A percentile compares a stretch with the other conserved stretches of the same genome.
phyloP scores from a whole-genome alignment of 1,140 invertebrate species.

The Coenobita brevimanus region DNA sequence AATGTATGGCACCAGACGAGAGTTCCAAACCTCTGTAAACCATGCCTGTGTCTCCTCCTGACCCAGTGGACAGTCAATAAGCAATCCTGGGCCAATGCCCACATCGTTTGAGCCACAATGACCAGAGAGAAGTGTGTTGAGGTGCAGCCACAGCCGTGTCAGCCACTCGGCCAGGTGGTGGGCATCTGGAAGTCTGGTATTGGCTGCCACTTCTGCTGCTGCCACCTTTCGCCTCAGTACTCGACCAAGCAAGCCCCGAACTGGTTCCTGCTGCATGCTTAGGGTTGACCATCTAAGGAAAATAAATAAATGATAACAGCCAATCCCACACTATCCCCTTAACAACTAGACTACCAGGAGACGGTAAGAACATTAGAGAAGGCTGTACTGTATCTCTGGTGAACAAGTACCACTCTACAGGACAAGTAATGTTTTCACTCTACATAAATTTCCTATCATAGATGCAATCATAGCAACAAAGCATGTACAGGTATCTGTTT shows the following conservation, averaged over 20 bases:
- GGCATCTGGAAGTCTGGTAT: slow-evolving; percentile 52
- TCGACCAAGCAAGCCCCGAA: slow-evolving; percentile 37
- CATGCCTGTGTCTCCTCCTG: slow-evolving; percentile 56
- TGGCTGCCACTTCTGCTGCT: slow-evolving; percentile 48
- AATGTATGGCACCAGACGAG: slow-evolving; percentile 32
- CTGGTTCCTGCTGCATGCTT: slow-evolving; percentile 51
- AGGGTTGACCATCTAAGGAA: slow-evolving; percentile 40
- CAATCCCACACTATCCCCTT: too few relatives aligned
- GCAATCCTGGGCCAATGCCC: slow-evolving; percentile 41
- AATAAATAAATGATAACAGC: background rate
- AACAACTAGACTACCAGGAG: too few relatives aligned
- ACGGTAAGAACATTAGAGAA: too few relatives aligned
- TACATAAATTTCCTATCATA: too few relatives aligned
- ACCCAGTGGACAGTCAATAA: slow-evolving; percentile 49
- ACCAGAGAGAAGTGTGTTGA: slow-evolving; percentile 51
- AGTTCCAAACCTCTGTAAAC: slow-evolving; percentile 55
- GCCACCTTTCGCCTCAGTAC: slow-evolving; percentile 44
- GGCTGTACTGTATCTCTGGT: too few relatives aligned
- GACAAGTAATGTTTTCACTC: too few relatives aligned
- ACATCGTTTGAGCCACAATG: slow-evolving; percentile 42
- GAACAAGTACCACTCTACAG: too few relatives aligned
- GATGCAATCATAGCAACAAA: too few relatives aligned
- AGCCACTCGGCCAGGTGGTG: slow-evolving; percentile 58
- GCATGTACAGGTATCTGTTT: too few relatives aligned
- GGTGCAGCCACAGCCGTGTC: slow-evolving; percentile 52